phyloP scores from a whole-genome alignment of 2,113 vertebrate genomes.

The Patagioenas fasciata region DNA sequence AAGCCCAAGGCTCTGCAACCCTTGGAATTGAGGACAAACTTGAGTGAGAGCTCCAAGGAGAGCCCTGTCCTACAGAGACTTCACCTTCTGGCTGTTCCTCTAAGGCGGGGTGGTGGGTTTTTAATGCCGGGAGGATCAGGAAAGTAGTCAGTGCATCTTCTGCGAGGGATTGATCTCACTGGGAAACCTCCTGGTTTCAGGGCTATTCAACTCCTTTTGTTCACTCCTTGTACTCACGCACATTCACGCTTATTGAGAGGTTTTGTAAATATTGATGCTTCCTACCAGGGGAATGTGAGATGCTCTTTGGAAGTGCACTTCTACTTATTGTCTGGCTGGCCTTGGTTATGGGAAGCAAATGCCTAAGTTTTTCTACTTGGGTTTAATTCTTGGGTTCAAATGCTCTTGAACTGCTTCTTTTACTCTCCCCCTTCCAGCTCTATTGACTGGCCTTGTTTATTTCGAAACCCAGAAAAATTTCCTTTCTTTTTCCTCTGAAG shows the following conservation, averaged over 20 bases:
- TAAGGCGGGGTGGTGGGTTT: background rate
- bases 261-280: conserved; percentile 30
- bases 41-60: background rate
- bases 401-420: conserved; percentile 23
- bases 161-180: background rate
- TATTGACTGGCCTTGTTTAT: conserved; percentile 37
- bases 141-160: background rate
- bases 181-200: background rate
- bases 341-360: background rate
- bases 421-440: rapidly evolving
- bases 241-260: background rate
- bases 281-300: background rate
- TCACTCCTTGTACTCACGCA: background rate
- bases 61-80: background rate
- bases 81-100: background rate
- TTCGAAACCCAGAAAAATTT: conserved; percentile 55
- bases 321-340: conserved; percentile 15
- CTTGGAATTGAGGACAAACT: background rate
- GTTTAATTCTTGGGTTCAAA: conserved; percentile 28
- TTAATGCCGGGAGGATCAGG: background rate
- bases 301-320: conserved; percentile 1
- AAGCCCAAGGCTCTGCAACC: background rate
- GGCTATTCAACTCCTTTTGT: background rate
- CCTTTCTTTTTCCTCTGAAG: conserved; percentile 22
- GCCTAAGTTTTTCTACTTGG: background rate